Base-by-base conservation (phyloP, 2,797 vertebrate genomes). In the Oryzias dopingdopingensis region DNA sequence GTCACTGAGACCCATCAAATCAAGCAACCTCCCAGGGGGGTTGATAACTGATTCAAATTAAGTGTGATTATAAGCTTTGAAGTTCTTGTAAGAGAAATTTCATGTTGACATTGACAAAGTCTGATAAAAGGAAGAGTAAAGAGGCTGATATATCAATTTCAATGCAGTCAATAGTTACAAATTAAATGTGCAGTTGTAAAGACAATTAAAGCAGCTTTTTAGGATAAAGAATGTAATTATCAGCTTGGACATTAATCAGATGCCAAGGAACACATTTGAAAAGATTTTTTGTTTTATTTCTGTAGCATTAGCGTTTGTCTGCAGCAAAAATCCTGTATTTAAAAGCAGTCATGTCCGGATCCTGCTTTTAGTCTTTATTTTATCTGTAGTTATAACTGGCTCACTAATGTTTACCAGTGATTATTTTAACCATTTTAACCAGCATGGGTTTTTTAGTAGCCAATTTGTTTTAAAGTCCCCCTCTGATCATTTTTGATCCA, bases 11-110 rank as follows among this genome's bases (percentile, higher is more conserved):
- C 79, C 64, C 71, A 76, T 86, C 74, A 89, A 87, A 89, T 86
- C 83, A 87, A 82, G 69, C 55, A 10, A 72, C 66, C 72, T 72
- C 77, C 77, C 53, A 58, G 75, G 85, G 86, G 82, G 86, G 82
- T 82, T 80, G 80, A 85, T 90, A 84, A 75, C 61, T 44, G 57
- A 85, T 79, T 85, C 75, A 83, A 83, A 86, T 78, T 72, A 79
- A 75, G 66, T 74, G 56, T 78, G 81, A 88, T 88, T 84, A 85
- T 79, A 74, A 72, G 70, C 77, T 84, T 74, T 82, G 73, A 86
- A 86, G 72, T 77, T 80, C 70, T 74, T 77, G 16, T 74, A 76
- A 77, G 71, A 65, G 66, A 63, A 82, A 76, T 83, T 74, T 67
- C 47, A 77, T 65, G 51, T 79, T 77, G 74, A 80, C 75, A 65